A percentile compares a stretch with the other conserved stretches of the same genome.
Conservation (phyloP, 2,888 invertebrate species). For the Poecilus cupreus region DNA sequence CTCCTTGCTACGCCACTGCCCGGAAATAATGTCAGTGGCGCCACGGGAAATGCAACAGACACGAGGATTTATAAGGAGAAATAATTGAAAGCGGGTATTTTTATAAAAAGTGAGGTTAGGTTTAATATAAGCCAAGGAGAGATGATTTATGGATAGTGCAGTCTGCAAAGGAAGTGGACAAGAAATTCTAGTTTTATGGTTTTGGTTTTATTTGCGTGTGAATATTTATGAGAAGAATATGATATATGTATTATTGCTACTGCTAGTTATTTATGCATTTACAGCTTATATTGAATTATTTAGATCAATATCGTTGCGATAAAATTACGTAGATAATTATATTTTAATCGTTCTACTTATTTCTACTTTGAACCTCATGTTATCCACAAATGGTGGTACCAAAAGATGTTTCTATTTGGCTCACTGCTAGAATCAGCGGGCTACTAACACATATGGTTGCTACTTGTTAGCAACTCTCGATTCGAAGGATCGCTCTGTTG, state of each 20-base stretch:
- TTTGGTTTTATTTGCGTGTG: neutral
- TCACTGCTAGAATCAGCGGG: too few relatives aligned
- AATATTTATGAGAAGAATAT: neutral
- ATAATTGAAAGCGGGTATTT: constrained; percentile 27
- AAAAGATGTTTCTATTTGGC: too few relatives aligned
- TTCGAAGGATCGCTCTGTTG: too few relatives aligned
- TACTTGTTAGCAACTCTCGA: too few relatives aligned
- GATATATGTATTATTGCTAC: neutral
- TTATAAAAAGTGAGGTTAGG: constrained; percentile 30
- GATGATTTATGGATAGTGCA: constrained; percentile 1
- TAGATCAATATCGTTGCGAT: neutral
- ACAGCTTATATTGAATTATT: neutral
- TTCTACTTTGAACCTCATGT: too few relatives aligned
- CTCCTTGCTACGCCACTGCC: neutral
- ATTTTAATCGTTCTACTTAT: too few relatives aligned
- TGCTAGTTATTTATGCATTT: neutral
- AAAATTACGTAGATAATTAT: too few relatives aligned
- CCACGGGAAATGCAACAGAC: constrained; percentile 20
- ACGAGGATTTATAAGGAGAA: constrained; percentile 31
- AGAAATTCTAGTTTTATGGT: neutral
- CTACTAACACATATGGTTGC: too few relatives aligned
- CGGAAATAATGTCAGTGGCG: neutral
- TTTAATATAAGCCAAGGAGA: constrained; percentile 35
- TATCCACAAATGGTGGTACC: too few relatives aligned
- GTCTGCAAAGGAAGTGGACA: neutral